A percentile compares a stretch with the other conserved stretches of the same genome.
Evolutionary conservation across 2,888 invertebrate species (phyloP).

Genomic region (Lissonota sp.): DNA sequence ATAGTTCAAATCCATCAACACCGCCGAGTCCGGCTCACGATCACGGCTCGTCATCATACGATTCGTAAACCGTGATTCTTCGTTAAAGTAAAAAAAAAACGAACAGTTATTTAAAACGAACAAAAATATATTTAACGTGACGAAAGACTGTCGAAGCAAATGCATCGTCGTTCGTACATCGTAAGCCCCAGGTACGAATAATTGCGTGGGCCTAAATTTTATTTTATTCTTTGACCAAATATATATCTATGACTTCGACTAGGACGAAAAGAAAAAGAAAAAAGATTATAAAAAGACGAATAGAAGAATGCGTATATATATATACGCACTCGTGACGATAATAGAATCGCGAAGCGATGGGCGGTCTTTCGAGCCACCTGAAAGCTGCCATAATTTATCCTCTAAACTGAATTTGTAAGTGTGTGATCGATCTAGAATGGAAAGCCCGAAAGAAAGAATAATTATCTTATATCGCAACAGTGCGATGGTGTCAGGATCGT

Average conservation of each 20-base stretch:
- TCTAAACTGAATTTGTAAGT: conserved; percentile 56
- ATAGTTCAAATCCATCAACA: conserved; percentile 90
- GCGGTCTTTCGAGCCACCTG: conserved; percentile 37
- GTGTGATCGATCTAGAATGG: conserved; percentile 42
- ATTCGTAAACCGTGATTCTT: conserved; percentile 84
- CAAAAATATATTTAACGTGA: conserved; percentile 14
- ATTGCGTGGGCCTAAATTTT: conserved; percentile 57
- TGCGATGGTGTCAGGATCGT: conserved; percentile 45
- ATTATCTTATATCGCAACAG: conserved; percentile 57
- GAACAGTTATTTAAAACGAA: conserved; percentile 13
- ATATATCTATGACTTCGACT: conserved; percentile 54
- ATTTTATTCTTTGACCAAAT: conserved; percentile 59
- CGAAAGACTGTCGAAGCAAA: conserved; percentile 34
- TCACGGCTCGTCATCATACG: conserved; percentile 88
- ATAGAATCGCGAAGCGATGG: conserved; percentile 27
- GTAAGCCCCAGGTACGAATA: conserved; percentile 55
- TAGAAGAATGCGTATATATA: conserved; percentile 19
- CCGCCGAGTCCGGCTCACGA: conserved; percentile 89
- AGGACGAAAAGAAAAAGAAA: conserved; percentile 32
- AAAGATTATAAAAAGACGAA: conserved; percentile 16
- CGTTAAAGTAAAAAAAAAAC: neutral
- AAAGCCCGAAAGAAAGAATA: conserved; percentile 24
- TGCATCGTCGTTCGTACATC: conserved; percentile 24
- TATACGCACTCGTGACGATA: conserved; percentile 24
- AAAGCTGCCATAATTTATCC: conserved; percentile 57